Percentiles rank a stretch among this genome's conserved stretches.
Evolutionary conservation across 2,888 invertebrate genomes (phyloP).

Genomic region (Lepidochitona cinerea): DNA sequence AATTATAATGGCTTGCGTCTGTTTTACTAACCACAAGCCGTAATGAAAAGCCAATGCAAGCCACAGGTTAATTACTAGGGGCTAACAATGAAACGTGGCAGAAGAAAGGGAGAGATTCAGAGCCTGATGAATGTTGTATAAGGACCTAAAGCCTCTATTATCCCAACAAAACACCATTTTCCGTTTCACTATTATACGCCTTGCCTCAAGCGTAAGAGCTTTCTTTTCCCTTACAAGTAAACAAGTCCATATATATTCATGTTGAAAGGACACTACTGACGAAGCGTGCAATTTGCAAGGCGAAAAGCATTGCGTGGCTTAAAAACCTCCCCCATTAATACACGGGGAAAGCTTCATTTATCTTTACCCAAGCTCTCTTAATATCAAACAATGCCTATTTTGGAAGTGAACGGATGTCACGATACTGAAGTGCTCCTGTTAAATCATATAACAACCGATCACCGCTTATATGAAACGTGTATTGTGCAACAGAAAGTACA

Average conservation of each 20-base stretch:
- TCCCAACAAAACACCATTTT: neutral
- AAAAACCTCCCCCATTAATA: neutral
- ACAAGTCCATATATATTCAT: neutral
- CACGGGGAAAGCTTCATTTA: neutral
- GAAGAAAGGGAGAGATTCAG: neutral
- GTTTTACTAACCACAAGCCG: no score
- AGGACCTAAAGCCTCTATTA: neutral
- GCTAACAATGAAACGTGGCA: neutral
- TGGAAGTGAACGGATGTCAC: no score
- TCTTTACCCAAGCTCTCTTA: no score
- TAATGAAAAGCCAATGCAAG: no score
- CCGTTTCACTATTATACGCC: neutral
- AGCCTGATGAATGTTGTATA: neutral
- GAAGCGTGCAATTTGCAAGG: neutral
- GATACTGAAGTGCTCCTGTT: no score
- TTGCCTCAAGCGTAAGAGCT: neutral
- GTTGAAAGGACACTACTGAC: neutral
- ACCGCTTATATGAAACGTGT: no score
- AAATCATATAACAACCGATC: no score
- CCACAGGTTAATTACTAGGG: no score
- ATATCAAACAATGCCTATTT: no score
- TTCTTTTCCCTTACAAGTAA: neutral
- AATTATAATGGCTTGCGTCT: no score
- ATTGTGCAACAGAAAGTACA: no score
- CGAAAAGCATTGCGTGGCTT: neutral